Evolutionary conservation across 2,888 invertebrate genomes (phyloP).

Genomic region (Amorpha juglandis): DNA sequence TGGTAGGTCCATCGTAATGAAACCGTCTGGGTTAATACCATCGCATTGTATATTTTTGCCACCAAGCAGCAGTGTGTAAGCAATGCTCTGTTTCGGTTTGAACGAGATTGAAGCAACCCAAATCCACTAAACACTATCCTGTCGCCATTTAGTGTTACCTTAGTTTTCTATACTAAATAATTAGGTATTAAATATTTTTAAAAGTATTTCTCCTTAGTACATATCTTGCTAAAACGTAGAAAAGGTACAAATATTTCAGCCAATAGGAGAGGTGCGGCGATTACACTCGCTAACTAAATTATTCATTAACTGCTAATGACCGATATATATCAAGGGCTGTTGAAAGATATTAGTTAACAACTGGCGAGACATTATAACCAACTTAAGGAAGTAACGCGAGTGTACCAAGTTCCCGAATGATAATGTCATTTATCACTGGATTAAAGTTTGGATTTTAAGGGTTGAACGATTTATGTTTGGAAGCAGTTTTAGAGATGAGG

Average conservation of each 20-base stretch:
- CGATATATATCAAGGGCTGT: slow-evolving; percentile 60
- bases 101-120: not conserved
- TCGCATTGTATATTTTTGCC: no score
- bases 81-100: no score
- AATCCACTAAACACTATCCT: no score
- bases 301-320: slow-evolving; percentile 79
- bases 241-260: slow-evolving; percentile 81
- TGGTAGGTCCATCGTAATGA: no score
- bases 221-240: slow-evolving; percentile 50
- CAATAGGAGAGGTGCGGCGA: slow-evolving; percentile 68
- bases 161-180: no score
- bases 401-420: slow-evolving; percentile 10
- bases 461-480: slow-evolving; percentile 3
- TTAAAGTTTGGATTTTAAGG: slow-evolving; percentile 19
- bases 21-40: no score
- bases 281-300: slow-evolving; percentile 76
- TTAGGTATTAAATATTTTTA: no score
- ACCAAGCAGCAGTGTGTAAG: no score
- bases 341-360: slow-evolving; percentile 40
- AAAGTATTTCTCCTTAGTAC: not conserved
- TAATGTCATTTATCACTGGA: slow-evolving; percentile 15
- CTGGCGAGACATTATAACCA: slow-evolving; percentile 32
- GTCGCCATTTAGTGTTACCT: no score
- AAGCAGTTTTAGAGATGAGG: not conserved
- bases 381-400: slow-evolving; percentile 18